Conservation (phyloP, 2,888 invertebrate species). For the Formica aserva region DNA sequence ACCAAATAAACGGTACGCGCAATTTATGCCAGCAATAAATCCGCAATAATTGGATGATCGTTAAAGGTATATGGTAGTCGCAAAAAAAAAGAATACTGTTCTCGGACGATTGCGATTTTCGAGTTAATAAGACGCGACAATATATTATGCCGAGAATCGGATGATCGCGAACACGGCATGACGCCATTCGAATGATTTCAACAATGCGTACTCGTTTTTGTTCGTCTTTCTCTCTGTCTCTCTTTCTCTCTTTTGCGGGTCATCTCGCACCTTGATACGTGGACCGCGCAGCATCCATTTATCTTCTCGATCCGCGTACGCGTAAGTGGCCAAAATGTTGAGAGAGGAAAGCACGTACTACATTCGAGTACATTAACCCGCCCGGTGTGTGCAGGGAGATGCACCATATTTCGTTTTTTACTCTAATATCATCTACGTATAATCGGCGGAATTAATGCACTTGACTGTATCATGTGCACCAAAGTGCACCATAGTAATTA, state of each 20-base stretch:
- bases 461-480: slow-evolving; percentile 25
- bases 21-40: slow-evolving; percentile 48
- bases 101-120: slow-evolving; percentile 46
- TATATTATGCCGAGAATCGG: slow-evolving; percentile 35
- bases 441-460: slow-evolving; percentile 22
- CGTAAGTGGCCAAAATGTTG: slow-evolving; percentile 30
- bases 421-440: neutral
- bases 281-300: slow-evolving; percentile 22
- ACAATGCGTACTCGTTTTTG: slow-evolving; percentile 35
- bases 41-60: slow-evolving; percentile 46
- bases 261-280: slow-evolving; percentile 32
- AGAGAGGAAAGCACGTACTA: slow-evolving; percentile 14
- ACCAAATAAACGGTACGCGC: slow-evolving; percentile 42
- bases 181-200: slow-evolving; percentile 51
- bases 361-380: slow-evolving; percentile 32
- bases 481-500: slow-evolving; percentile 31
- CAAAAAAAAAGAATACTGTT: neutral
- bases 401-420: neutral
- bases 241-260: neutral
- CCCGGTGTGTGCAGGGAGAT: neutral
- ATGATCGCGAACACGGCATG: slow-evolving; percentile 28
- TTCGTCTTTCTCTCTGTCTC: neutral
- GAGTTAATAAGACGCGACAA: slow-evolving; percentile 36
- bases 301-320: slow-evolving; percentile 27
- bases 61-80: neutral